Conservation (phyloP, 2,113 vertebrate species). For the Pituophis catenifer region DNA sequence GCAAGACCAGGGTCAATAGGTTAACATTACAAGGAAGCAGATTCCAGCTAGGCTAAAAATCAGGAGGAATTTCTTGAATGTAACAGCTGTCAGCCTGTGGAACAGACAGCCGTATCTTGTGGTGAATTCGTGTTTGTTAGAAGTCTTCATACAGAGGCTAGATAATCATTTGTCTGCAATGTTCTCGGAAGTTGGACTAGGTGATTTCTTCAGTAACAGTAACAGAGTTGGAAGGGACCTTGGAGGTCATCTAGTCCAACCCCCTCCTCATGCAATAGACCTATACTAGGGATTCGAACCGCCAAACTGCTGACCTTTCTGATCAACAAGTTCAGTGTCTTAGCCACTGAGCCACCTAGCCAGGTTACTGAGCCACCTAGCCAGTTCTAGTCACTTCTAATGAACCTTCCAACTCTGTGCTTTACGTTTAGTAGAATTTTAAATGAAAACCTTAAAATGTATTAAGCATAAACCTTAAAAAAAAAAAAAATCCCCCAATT, state of each 20-base stretch:
- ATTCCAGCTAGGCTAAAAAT: background rate
- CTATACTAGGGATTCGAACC: no score
- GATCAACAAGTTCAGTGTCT: no score
- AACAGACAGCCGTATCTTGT: background rate
- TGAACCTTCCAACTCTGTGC: background rate
- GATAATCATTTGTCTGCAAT: background rate
- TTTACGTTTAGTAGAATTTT: background rate
- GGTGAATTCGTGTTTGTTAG: background rate
- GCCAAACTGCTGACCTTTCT: no score
- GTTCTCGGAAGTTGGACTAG: background rate
- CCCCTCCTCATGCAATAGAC: no score
- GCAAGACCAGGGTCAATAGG: background rate
- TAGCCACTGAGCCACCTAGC: no score
- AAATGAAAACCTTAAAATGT: background rate
- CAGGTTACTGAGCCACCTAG: no score
- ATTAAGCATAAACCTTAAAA: background rate
- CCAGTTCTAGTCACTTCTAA: background rate
- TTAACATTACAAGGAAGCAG: background rate
- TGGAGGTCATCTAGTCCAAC: no score
- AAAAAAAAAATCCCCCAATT: background rate
- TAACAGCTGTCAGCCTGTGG: background rate
- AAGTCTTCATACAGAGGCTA: background rate
- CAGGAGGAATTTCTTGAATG: background rate
- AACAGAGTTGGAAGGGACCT: no score
- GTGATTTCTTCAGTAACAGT: background rate